Evolutionary conservation across 2,888 invertebrate species (phyloP), one percentile per base, ranked within the genome.

Genomic region (Pteria penguin): DNA sequence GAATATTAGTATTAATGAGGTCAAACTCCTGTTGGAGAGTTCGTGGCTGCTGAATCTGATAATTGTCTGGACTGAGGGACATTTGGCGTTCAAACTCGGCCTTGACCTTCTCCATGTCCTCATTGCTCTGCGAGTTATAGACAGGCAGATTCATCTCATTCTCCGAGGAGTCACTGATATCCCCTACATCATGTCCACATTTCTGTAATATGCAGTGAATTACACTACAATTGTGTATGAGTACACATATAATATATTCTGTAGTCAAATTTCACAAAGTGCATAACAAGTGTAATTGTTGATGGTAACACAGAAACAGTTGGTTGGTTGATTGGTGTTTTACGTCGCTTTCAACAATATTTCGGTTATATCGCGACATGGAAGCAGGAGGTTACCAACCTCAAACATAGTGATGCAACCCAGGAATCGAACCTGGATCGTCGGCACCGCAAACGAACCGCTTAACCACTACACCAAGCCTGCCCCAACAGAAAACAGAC

Each of bases 11-110:
- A 89, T 96, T 96, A 65, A 96, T 93, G 52, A 96, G 91, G 1
- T 95, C 95, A 92, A 96, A 96, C 90, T 96, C 96, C 90, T 96
- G 95, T 87, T 95, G 95, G 54, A 96, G 92, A 1, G 94, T 94
- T 88, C 94, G 94, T 14, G 94, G 93, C 88, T 89, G 86, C 32
- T 87, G 84, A 33, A 76, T 76, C 36, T 69, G 66, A 5, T 63
- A 67, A 32, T 68, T 60, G 27, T 82, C 81, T 63, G 75, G 75
- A 29, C 72, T 62, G 31, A 72, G 62, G 67, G 73, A 65, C 26
- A 72, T 63, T 62, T 76, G 75, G 45, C 76, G 26, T 33, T 65
- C 24, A 22, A 66, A 27, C 65, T 72, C 65, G 18, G 24, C n/a
- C 55, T 66, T 36, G 24, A 57, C 72, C 26, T 60, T n/a, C 26